phyloP scores from a whole-genome alignment of 2,888 invertebrate species.

The Agrotis segetum region DNA sequence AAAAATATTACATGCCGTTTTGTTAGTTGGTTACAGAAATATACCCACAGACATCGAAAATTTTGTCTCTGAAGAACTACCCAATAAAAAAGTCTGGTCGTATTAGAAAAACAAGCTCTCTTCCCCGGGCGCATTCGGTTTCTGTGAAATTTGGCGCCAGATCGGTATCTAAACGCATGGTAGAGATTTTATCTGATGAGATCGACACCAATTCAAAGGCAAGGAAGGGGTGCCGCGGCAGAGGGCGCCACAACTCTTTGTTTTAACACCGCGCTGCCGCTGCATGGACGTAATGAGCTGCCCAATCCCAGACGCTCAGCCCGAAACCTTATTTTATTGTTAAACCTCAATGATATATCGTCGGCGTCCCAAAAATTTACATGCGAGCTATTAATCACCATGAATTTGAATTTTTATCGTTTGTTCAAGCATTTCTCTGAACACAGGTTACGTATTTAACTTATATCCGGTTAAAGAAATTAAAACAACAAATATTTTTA shows the following conservation, averaged over 20 bases:
- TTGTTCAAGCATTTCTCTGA: constrained; percentile 36
- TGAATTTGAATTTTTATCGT: constrained; percentile 61
- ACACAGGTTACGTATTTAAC: constrained; percentile 26
- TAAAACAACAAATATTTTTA: constrained; percentile 29
- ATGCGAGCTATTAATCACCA: constrained; percentile 63
- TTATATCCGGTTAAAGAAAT: constrained; percentile 52
- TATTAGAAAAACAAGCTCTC: constrained; percentile 70
- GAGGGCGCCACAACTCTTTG: constrained; percentile 73
- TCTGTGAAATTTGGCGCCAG: constrained; percentile 90
- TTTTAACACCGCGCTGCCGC: constrained; percentile 77
- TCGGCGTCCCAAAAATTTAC: constrained; percentile 61
- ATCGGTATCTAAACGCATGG: constrained; percentile 78
- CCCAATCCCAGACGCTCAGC: constrained; percentile 48
- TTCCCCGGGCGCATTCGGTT: constrained; percentile 71
- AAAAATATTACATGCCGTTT: too few species aligned
- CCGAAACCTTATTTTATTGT: constrained; percentile 68
- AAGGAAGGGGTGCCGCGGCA: constrained; percentile 74
- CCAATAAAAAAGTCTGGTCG: constrained; percentile 47
- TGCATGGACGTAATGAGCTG: constrained; percentile 77
- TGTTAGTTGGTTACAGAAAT: too few species aligned
- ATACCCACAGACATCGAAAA: too few species aligned
- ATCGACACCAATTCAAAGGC: constrained; percentile 83
- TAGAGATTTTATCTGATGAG: constrained; percentile 78
- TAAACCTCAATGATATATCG: constrained; percentile 71
- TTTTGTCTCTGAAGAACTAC: too few species aligned